phyloP scores from a whole-genome alignment of 92 coral and sea anemone genomes.

The Montipora capitata region DNA sequence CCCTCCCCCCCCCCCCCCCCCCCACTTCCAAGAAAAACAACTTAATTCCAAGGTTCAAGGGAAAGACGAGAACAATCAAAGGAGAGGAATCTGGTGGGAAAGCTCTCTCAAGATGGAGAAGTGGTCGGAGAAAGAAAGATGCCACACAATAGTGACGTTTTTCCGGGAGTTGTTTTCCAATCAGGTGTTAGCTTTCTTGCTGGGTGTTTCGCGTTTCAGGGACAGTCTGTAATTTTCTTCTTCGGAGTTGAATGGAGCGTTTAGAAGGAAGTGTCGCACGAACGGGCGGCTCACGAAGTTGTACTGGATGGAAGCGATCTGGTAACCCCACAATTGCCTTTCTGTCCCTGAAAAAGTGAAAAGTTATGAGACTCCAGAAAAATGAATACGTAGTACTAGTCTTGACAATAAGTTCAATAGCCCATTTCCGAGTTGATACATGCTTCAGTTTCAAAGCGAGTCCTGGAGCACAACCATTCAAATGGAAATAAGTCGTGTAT shows the following conservation, averaged over 20 bases:
- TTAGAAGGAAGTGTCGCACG: constrained; percentile 87
- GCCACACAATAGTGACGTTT: neutral
- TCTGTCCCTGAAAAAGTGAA: constrained; percentile 84
- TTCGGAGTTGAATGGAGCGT: constrained; percentile 94
- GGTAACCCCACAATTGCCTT: constrained; percentile 89
- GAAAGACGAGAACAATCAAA: neutral
- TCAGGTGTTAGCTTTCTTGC: constrained; percentile 66
- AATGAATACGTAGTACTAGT: no score
- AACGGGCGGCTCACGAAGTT: constrained; percentile 87
- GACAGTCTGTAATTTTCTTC: constrained; percentile 98
- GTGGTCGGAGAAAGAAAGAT: neutral
- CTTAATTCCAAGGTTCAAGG: neutral
- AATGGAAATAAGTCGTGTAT: no score
- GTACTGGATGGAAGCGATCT: constrained; percentile 93
- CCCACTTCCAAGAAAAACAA: no score
- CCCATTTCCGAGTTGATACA: no score
- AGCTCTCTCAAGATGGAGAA: neutral
- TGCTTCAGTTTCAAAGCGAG: no score
- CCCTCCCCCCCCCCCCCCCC: no score
- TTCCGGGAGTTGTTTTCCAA: neutral
- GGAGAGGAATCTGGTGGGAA: neutral
- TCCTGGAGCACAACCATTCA: no score
- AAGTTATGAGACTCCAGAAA: neutral
- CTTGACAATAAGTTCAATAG: no score
- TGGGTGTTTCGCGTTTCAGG: constrained; percentile 88